These are phyloP conservation scores for Muscicapa striata DNA, from an alignment of 2,797 vertebrate species.

Conservation along the genomic window DNA sequence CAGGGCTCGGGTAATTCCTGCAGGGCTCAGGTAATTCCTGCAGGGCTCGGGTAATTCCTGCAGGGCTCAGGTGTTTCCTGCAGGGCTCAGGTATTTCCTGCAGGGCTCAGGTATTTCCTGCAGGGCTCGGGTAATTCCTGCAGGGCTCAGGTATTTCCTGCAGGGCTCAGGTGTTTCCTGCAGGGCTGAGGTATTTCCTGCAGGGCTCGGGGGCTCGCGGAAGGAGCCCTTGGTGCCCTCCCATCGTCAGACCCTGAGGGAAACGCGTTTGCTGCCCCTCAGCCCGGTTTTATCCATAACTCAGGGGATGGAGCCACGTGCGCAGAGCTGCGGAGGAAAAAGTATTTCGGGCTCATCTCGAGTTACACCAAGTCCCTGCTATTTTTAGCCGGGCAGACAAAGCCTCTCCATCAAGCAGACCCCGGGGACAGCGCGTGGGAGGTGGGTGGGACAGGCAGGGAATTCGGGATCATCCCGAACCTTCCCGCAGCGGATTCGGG, in stretches of 20 bases:
- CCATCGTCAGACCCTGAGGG: rapidly evolving
- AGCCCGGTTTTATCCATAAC: rapidly evolving
- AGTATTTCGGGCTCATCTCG: neutral
- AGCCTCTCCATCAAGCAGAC: neutral
- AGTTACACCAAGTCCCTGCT: neutral
- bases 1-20: neutral
- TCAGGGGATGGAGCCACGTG: neutral
- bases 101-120: neutral
- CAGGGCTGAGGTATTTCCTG: neutral
- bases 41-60: too few relatives aligned
- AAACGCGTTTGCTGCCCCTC: rapidly evolving
- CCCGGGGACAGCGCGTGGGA: neutral
- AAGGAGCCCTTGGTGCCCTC: neutral
- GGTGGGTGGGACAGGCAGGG: neutral
- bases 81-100: neutral
- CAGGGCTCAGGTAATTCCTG: too few relatives aligned
- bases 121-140: too few relatives aligned
- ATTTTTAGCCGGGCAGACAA: neutral
- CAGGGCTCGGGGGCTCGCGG: neutral
- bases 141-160: neutral
- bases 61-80: neutral
- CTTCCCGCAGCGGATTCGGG: neutral
- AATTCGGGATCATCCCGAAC: rapidly evolving
- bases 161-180: neutral
- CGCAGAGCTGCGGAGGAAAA: neutral